Percentiles rank a stretch among this genome's conserved stretches.
Evolutionary conservation across 2,888 invertebrate species (phyloP).

Genomic region (Chelonus formosanus): DNA sequence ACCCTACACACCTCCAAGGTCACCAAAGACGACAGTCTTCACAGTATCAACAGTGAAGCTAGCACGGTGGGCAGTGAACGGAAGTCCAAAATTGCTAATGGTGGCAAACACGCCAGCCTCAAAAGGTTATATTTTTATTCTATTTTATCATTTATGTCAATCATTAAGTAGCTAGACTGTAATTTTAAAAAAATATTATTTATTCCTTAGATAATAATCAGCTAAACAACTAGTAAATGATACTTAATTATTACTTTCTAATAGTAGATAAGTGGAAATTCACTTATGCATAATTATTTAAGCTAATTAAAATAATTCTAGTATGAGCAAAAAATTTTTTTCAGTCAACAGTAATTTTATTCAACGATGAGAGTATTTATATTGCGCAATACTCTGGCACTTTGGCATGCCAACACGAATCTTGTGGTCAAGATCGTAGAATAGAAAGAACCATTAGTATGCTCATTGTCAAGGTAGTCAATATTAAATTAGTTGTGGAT

Average conservation of each 20-base stretch:
- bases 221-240: too few species aligned
- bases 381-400: conserved; percentile 4
- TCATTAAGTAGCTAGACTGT: neutral
- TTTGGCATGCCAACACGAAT: conserved; percentile 5
- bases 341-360: neutral
- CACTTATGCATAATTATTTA: too few species aligned
- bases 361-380: neutral
- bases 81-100: conserved; percentile 75
- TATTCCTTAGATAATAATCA: too few species aligned
- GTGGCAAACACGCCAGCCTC: conserved; percentile 76
- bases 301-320: too few species aligned
- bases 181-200: neutral
- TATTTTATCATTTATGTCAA: conserved; percentile 5
- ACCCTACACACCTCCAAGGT: conserved; percentile 56
- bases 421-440: conserved; percentile 20
- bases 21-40: conserved; percentile 76
- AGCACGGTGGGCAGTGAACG: conserved; percentile 73
- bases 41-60: conserved; percentile 75
- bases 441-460: neutral
- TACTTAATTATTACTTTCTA: too few species aligned
- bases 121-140: conserved; percentile 69
- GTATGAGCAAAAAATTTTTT: too few species aligned
- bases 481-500: conserved; percentile 3
- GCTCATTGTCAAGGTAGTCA: conserved; percentile 8
- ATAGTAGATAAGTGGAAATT: too few species aligned